A percentile compares a stretch with the other conserved stretches of the same genome.
These are phyloP conservation scores for Rhynchotus rufescens DNA, from an alignment of 2,797 vertebrate species.

Conservation along the genomic window DNA sequence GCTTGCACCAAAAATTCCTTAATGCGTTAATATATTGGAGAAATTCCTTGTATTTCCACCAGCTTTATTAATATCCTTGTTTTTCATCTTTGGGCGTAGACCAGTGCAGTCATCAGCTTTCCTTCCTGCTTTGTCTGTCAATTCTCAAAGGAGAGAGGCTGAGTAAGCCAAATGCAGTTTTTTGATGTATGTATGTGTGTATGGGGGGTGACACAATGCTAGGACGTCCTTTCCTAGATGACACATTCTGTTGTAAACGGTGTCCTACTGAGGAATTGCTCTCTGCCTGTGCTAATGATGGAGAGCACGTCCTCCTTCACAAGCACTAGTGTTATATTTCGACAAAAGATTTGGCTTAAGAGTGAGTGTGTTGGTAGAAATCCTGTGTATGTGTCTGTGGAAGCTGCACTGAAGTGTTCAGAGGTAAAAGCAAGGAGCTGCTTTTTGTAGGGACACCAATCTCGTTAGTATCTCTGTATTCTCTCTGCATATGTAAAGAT, in stretches of 20 bases:
- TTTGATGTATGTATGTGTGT: neutral
- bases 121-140: neutral
- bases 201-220: neutral
- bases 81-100: neutral
- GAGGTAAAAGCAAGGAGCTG: neutral
- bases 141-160: neutral
- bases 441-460: neutral
- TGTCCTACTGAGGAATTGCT: neutral
- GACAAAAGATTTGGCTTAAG: neutral
- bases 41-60: neutral
- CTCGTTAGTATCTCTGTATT: neutral
- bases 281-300: neutral
- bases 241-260: neutral
- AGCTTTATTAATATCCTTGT: neutral
- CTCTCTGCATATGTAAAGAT: neutral
- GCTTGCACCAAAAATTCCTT: neutral
- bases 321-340: neutral
- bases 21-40: neutral
- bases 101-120: neutral
- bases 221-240: neutral
- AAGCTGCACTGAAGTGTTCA: neutral
- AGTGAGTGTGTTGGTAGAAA: neutral
- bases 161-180: neutral
- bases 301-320: neutral
- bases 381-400: accelerated